Conservation (phyloP, 2,113 vertebrate genomes). For the Redunca redunca region DNA sequence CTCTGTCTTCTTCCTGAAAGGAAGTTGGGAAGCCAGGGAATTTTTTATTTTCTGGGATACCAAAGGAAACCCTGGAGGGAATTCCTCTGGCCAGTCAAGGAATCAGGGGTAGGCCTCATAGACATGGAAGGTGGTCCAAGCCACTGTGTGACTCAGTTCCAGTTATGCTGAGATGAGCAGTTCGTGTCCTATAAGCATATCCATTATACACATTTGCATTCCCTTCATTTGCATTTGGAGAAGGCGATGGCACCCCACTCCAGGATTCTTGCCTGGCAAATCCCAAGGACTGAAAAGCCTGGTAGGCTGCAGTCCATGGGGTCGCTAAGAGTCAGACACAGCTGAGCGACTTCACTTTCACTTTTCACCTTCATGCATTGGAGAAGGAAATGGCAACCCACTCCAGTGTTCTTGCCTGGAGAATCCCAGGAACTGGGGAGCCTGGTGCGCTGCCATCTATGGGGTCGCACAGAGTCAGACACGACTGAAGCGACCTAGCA, state of each 20-base stretch:
- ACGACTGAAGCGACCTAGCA: neutral
- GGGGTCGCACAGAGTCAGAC: fast-evolving
- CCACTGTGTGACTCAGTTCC: neutral
- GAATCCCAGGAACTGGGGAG: neutral
- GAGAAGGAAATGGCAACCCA: neutral
- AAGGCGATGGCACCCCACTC: no score
- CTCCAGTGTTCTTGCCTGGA: neutral
- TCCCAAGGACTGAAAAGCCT: no score
- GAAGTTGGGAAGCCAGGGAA: neutral
- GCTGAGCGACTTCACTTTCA: neutral
- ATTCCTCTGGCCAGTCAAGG: neutral
- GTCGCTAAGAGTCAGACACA: neutral
- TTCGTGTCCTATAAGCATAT: neutral
- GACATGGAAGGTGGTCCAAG: neutral
- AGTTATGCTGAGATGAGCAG: fast-evolving
- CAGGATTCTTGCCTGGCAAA: no score
- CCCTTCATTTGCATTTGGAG: neutral
- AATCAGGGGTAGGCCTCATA: neutral
- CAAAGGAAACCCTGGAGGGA: neutral
- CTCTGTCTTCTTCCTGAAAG: neutral
- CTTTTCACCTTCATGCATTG: neutral
- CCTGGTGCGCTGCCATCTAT: fast-evolving
- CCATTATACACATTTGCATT: neutral
- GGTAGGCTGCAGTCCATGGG: neutral
- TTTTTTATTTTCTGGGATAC: neutral